Percentiles rank a stretch among this genome's conserved stretches.
phyloP scores from a whole-genome alignment of 35 echinoderm and acorn worm species.

The Eucidaris tribuloides region DNA sequence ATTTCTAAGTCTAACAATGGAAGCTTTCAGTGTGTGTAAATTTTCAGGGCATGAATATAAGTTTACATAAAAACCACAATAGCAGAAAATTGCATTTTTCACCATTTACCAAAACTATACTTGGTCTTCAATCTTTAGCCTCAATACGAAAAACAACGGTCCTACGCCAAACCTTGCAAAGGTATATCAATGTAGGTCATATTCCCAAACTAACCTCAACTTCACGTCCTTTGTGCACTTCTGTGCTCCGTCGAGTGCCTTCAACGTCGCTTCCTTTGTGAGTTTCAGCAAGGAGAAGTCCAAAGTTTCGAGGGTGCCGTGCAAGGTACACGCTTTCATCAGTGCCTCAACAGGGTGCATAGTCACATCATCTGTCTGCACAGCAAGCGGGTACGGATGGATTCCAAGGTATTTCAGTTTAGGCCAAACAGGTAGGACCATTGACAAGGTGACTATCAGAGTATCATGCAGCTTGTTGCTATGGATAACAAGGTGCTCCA shows the following conservation, averaged over 20 bases:
- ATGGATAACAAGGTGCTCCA: neutral
- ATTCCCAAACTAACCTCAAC: no score
- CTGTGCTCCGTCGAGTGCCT: neutral
- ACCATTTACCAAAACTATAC: no score
- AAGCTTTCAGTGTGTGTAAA: no score
- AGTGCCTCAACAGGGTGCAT: neutral
- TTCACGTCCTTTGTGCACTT: no score
- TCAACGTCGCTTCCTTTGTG: neutral
- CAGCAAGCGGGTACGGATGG: neutral
- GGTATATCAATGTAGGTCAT: no score
- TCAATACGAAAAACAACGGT: no score
- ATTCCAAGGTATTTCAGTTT: neutral
- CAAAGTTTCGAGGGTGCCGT: neutral
- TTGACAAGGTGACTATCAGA: neutral
- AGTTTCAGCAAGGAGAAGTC: neutral
- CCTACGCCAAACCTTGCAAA: no score
- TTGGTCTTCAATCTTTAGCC: no score
- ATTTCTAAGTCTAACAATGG: no score
- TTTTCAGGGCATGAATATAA: no score
- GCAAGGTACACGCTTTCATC: neutral
- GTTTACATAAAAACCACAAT: no score
- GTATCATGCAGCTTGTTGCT: neutral
- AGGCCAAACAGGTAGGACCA: neutral
- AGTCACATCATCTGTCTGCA: neutral
- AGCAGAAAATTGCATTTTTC: no score